A percentile compares a stretch with the other conserved stretches of the same genome.
Conservation (phyloP, 2,797 vertebrate genomes). For the Poecilia picta region DNA sequence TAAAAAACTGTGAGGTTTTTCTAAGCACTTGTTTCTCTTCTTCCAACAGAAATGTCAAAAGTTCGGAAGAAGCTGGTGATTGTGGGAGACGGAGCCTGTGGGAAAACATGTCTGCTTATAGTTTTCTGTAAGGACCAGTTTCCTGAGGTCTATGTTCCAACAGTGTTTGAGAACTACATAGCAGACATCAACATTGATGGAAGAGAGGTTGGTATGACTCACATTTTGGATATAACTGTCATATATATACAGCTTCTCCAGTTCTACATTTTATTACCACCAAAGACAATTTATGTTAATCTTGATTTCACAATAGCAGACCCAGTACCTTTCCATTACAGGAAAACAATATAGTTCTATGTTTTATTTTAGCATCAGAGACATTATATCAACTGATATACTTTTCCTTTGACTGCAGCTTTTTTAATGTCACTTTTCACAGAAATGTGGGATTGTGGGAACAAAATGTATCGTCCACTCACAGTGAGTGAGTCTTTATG, state of each 20-base stretch:
- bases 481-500: not conserved
- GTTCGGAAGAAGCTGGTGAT: conserved; percentile 99
- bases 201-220: conserved; percentile 87
- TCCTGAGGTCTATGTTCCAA: conserved; percentile 97
- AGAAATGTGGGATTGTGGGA: not conserved
- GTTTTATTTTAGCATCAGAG: not conserved
- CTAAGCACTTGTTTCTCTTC: conserved; percentile 19
- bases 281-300: not conserved
- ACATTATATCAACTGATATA: not conserved
- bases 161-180: conserved; percentile 99
- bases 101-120: conserved; percentile 97
- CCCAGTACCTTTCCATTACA: not conserved
- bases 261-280: not conserved
- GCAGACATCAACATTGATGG: conserved; percentile 97
- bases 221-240: not conserved
- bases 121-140: conserved; percentile 99
- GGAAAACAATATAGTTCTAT: not conserved
- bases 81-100: conserved; percentile 96
- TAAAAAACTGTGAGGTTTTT: not conserved
- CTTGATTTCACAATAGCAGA: not conserved
- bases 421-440: not conserved
- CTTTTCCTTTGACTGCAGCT: not conserved
- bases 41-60: conserved; percentile 88
- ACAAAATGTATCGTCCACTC: not conserved
- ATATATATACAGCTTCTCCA: not conserved